phyloP scores from a whole-genome alignment of 2,113 vertebrate species.

The pig (Sus scrofa) region T2T-Sscrofa CM000829.6:26753001-26753500 shows the following conservation, averaged over 20 bases:
- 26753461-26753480: neutral
- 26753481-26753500: neutral
- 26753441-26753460: neutral
- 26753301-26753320: neutral
- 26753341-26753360: fast-evolving
- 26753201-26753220: neutral
- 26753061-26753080: slow-evolving; percentile 90
- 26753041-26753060: slow-evolving; percentile 96
- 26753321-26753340: fast-evolving
- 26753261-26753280: neutral
- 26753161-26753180: slow-evolving; percentile 92
- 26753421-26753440: neutral
- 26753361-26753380: neutral
- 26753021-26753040: slow-evolving; percentile 98
- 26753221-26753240: neutral
- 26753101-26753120: slow-evolving; percentile 94
- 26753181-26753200: neutral
- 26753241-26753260: neutral
- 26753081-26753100: slow-evolving; percentile 92
- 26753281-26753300: neutral
- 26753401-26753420: too few relatives aligned
- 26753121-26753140: slow-evolving; percentile 93
- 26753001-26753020: slow-evolving; percentile 99
- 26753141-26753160: slow-evolving; percentile 89
- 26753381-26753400: neutral